These are phyloP conservation scores for Mimachlamys varia DNA, from an alignment of 2,888 invertebrate species.

Conservation along the genomic window DNA sequence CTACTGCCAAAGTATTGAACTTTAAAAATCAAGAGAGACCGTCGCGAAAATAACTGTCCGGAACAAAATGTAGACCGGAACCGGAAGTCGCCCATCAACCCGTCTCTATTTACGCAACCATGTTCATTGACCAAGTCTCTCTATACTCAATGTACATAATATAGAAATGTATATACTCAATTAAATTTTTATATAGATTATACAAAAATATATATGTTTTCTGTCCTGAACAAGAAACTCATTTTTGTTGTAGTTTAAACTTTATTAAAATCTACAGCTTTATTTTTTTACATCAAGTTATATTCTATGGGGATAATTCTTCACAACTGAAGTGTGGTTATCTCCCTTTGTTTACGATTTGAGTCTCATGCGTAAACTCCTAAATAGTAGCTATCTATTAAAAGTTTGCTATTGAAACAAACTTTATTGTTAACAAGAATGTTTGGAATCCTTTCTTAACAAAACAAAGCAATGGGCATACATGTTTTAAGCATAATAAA, in stretches of 20 bases:
- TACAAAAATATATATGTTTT: not conserved
- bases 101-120: not conserved
- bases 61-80: not conserved
- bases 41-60: not conserved
- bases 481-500: too few species aligned
- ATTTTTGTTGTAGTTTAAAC: not conserved
- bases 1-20: not conserved
- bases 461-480: too few species aligned
- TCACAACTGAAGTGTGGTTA: not conserved
- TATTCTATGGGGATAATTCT: not conserved
- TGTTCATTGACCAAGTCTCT: conserved; percentile 2
- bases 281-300: too few species aligned
- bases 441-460: too few species aligned
- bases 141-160: conserved; percentile 14
- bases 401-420: not conserved
- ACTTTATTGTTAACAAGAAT: too few species aligned
- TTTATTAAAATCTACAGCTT: not conserved
- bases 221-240: not conserved
- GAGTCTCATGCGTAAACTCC: not conserved
- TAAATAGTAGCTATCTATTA: not conserved
- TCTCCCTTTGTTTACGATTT: not conserved
- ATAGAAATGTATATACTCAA: not conserved
- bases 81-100: not conserved
- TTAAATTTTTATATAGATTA: conserved; percentile 22
- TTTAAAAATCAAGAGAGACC: not conserved